A percentile compares a stretch with the other conserved stretches of the same genome.
Evolutionary conservation across 2,113 vertebrate genomes (phyloP).

Genomic region (Glaucidium brasilianum): DNA sequence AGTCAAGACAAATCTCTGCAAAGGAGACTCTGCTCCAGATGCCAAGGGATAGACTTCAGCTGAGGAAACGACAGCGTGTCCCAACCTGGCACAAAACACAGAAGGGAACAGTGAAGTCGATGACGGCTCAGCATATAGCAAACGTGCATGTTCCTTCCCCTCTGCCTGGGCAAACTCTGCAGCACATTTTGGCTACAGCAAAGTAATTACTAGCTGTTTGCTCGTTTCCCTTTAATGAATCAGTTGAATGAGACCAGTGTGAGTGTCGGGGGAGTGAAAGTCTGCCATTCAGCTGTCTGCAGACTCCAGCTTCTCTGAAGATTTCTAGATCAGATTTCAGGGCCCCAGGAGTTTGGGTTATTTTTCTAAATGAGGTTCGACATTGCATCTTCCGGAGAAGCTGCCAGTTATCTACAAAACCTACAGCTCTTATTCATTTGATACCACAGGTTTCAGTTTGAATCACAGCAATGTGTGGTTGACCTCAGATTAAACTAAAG

Average conservation of each 20-base stretch:
- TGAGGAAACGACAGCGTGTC: neutral
- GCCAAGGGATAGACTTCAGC: neutral
- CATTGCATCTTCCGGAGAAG: slow-evolving; percentile 10
- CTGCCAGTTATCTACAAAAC: slow-evolving; percentile 52
- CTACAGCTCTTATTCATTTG: slow-evolving; percentile 37
- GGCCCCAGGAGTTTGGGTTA: slow-evolving; percentile 2
- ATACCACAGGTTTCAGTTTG: slow-evolving; percentile 61
- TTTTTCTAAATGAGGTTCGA: slow-evolving; percentile 6
- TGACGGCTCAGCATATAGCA: neutral
- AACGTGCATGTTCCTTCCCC: neutral
- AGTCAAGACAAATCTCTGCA: neutral
- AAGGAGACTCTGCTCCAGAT: neutral
- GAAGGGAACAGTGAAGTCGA: neutral
- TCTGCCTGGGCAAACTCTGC: neutral
- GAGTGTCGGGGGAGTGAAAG: slow-evolving; percentile 42
- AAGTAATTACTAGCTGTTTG: neutral
- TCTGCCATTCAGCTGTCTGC: slow-evolving; percentile 35
- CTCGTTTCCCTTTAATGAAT: slow-evolving; percentile 22
- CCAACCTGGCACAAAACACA: neutral
- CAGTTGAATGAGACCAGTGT: slow-evolving; percentile 36
- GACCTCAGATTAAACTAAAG: slow-evolving; percentile 60
- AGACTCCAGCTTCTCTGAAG: neutral
- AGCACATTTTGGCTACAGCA: neutral
- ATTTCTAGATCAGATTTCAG: slow-evolving; percentile 53
- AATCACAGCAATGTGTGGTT: slow-evolving; percentile 50